Evolutionary conservation across 2,888 invertebrate genomes (phyloP), one percentile per base, ranked within the genome.

Genomic region (Notocelia uddmanniana): DNA sequence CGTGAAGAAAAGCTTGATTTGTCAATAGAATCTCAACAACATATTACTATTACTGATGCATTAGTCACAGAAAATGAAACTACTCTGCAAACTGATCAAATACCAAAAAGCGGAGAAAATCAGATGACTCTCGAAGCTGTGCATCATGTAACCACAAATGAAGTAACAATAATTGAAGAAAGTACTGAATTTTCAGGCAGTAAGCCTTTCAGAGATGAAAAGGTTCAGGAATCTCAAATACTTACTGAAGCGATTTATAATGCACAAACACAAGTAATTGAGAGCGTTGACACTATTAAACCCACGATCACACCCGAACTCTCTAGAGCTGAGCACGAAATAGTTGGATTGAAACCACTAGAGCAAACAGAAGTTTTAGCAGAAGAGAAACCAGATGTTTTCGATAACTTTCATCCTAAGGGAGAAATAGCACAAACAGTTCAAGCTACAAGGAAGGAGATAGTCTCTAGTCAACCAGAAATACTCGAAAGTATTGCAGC

Each of bases 91-190:
- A 34, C 76, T n/a, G 75, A 78, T 72, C 73, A 73, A 26, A 69
- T 77, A 34, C 80, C 82, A 9, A 58, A 67, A 23, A 76, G 71
- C 31, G 78, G 81, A 74, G 80, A 79, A 54, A 85, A 89, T 76
- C 76, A 79, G 62, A 41, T 87, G 11, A 83, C 85, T 69, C 74
- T 91, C 10, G 81, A 84, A 75, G 78, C 85, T 57, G 80, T 79
- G 31, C 79, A 83, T 19, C 86, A 91, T 73, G 74, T 93, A 15
- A 88, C 83, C 21, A 91, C 86, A 13, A 82, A 78, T 66, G 91
- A 92, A 83, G 89, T 83, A 5, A 73, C 88, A 64, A 73, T 81
- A 15, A 76, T 89, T 18, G 92, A 93, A 83, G 81, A 81, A 66
- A 79, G 79, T 69, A 72, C 79, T 55, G 76, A 81, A 34, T 75